Evolutionary conservation across 2,888 invertebrate genomes (phyloP).

Genomic region (Metalampra italica): DNA sequence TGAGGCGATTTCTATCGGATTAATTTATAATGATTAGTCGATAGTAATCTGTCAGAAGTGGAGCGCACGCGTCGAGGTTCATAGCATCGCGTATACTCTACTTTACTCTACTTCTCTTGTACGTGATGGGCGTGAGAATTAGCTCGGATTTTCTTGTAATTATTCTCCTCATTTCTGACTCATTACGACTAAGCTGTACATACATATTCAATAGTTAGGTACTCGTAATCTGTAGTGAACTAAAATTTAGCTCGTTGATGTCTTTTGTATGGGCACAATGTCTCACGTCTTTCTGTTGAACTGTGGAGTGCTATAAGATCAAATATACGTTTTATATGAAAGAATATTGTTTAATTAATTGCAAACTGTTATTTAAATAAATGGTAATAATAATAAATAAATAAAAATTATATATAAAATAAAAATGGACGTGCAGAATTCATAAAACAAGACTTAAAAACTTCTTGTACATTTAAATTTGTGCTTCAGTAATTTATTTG

Average conservation of each 20-base stretch:
- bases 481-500: too few relatives aligned
- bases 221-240: neutral
- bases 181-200: neutral
- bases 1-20: constrained; percentile 19
- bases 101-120: constrained; percentile 31
- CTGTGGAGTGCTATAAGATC: too few relatives aligned
- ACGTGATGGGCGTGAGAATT: constrained; percentile 40
- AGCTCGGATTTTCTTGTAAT: neutral
- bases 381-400: too few relatives aligned
- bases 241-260: neutral
- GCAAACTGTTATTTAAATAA: too few relatives aligned
- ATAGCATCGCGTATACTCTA: constrained; percentile 23
- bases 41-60: constrained; percentile 42
- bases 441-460: too few relatives aligned
- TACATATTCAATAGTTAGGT: neutral
- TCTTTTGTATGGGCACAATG: neutral
- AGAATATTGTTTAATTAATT: too few relatives aligned
- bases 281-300: too few relatives aligned
- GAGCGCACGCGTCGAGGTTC: constrained; percentile 45
- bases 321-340: too few relatives aligned
- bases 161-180: neutral
- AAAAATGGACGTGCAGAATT: too few relatives aligned
- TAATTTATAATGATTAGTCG: constrained; percentile 48
- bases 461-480: too few relatives aligned
- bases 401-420: too few relatives aligned